Conservation (phyloP, 2,797 vertebrate species). For the Darevskia mixta region DNA sequence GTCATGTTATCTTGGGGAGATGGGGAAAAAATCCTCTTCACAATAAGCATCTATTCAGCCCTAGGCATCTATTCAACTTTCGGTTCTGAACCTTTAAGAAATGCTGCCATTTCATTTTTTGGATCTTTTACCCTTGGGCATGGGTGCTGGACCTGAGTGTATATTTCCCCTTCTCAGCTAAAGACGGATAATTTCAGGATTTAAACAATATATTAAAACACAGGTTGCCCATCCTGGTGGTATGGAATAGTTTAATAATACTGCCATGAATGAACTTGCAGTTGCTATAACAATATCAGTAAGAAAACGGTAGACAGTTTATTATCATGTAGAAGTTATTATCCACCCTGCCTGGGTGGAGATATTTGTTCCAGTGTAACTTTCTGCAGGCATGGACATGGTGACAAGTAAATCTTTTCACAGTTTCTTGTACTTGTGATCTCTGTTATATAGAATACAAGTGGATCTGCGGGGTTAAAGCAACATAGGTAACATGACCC, state of each 20-base stretch:
- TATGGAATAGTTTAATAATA: neutral
- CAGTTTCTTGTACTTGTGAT: neutral
- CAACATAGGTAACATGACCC: too few relatives aligned
- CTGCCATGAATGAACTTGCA: neutral
- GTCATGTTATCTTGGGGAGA: too few relatives aligned
- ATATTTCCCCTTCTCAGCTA: neutral
- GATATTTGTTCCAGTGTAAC: neutral
- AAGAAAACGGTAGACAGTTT: accelerated
- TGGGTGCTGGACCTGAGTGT: neutral
- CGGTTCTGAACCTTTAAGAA: too few relatives aligned
- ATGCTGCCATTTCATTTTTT: too few relatives aligned
- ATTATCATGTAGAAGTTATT: neutral
- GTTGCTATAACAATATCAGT: neutral
- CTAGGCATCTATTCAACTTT: too few relatives aligned
- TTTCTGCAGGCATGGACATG: neutral
- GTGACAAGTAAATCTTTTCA: neutral
- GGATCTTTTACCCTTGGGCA: too few relatives aligned
- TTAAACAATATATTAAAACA: neutral
- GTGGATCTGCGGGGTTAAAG: neutral
- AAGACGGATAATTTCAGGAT: neutral
- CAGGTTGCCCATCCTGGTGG: neutral
- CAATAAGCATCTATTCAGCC: too few relatives aligned
- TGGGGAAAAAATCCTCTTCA: neutral
- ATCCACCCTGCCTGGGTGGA: too few relatives aligned
- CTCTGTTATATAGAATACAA: neutral